phyloP scores from a whole-genome alignment of 2,113 vertebrate genomes.

The Vulpes vulpes region DNA sequence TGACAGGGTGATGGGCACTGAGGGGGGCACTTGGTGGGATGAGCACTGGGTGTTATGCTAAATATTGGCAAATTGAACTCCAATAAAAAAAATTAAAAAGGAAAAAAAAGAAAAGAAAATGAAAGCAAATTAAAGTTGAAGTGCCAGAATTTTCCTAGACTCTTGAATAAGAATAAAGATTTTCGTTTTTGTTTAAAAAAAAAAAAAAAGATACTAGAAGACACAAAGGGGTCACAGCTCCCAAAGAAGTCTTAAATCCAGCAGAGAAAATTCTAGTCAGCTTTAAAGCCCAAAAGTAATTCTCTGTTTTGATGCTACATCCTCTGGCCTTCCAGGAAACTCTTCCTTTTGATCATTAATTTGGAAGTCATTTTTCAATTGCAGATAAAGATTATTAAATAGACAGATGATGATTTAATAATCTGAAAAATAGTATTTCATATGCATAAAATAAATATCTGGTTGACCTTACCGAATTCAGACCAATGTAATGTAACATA shows the following conservation, averaged over 20 bases:
- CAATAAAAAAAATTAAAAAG: too few relatives aligned
- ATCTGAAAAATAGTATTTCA: not conserved
- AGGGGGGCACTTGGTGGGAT: too few relatives aligned
- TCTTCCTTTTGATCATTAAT: not conserved
- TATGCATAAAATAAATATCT: slow-evolving; percentile 22
- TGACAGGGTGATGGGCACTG: too few relatives aligned
- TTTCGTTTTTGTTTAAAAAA: not conserved
- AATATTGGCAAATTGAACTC: too few relatives aligned
- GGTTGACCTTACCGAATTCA: not conserved
- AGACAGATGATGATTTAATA: not conserved
- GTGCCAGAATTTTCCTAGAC: not conserved
- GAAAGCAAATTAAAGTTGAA: not conserved
- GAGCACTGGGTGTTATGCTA: too few relatives aligned
- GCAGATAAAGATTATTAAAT: not conserved
- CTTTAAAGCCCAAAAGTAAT: not conserved
- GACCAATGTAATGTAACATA: not conserved
- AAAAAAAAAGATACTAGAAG: not conserved
- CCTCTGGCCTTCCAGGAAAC: not conserved
- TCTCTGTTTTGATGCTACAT: not conserved
- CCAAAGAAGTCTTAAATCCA: not conserved
- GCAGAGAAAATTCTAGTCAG: not conserved
- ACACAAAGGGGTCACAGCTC: not conserved
- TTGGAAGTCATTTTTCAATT: not conserved
- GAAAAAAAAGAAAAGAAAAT: not conserved
- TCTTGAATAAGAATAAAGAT: not conserved